These are phyloP conservation scores for Thalassarche chlororhynchos DNA, from an alignment of 2,113 vertebrate genomes.

Conservation along the genomic window DNA sequence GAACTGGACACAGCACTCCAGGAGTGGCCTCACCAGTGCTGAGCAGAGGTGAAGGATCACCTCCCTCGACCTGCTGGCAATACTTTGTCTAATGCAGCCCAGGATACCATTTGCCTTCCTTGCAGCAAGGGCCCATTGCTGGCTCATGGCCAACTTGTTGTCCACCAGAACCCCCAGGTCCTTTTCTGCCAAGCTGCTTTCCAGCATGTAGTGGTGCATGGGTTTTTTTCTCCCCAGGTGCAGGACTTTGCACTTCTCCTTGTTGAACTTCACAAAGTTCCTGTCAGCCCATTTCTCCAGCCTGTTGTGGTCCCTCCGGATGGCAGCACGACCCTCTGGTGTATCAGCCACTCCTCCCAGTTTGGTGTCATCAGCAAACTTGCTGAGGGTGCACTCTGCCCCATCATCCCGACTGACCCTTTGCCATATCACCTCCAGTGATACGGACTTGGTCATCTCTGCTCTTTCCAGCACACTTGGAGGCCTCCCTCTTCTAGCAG, in stretches of 20 bases:
- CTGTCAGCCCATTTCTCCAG: neutral
- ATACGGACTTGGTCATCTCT: neutral
- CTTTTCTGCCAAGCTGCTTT: neutral
- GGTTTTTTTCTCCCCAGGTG: neutral
- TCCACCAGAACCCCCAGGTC: too few species aligned
- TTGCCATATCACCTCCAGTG: neutral
- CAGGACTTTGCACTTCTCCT: neutral
- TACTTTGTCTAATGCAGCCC: neutral
- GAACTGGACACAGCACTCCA: neutral
- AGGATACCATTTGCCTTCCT: accelerated
- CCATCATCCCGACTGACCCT: neutral
- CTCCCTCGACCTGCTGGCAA: neutral
- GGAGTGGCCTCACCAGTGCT: neutral
- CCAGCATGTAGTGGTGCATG: neutral
- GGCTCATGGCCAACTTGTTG: neutral
- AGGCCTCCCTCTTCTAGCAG: neutral
- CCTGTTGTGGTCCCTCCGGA: neutral
- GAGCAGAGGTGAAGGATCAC: neutral
- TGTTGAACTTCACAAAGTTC: neutral
- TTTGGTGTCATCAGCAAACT: neutral
- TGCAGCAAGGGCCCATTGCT: too few species aligned
- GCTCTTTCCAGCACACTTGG: neutral
- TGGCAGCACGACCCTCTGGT: neutral
- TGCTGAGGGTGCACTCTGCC: neutral
- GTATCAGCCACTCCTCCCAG: neutral